These are phyloP conservation scores for Crotalus helleri DNA, from an alignment of 2,113 vertebrate species.

Conservation along the genomic window DNA sequence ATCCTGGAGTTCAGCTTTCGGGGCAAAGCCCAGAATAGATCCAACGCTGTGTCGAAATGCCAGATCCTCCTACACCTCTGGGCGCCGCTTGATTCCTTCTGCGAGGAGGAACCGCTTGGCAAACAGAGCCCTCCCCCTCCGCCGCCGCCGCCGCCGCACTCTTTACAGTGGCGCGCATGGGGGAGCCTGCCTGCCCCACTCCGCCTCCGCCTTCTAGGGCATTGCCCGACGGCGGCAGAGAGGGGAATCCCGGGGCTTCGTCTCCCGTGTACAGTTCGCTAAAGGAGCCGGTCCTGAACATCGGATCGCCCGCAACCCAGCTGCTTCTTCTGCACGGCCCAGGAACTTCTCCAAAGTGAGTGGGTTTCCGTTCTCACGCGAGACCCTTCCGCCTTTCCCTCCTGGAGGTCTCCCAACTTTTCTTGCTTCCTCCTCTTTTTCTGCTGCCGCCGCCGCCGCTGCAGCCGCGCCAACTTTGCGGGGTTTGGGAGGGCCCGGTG, in stretches of 20 bases:
- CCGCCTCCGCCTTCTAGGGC: neutral
- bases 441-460: neutral
- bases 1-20: neutral
- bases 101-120: too few species aligned
- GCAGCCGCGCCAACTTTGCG: neutral
- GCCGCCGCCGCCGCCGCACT: neutral
- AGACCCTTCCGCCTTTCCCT: neutral
- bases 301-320: neutral
- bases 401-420: neutral
- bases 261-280: neutral
- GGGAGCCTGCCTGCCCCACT: neutral
- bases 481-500: neutral
- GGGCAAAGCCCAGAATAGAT: neutral
- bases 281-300: neutral
- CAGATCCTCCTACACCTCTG: neutral
- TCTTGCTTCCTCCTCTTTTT: neutral
- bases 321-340: neutral
- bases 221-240: neutral
- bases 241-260: neutral
- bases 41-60: neutral
- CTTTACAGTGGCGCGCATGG: neutral
- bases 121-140: neutral
- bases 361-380: neutral
- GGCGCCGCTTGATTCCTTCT: neutral
- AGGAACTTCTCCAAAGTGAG: constrained; percentile 6